A percentile compares a stretch with the other conserved stretches of the same genome.
Conservation (phyloP, 2,888 invertebrate species). For the Machimus rusticus region DNA sequence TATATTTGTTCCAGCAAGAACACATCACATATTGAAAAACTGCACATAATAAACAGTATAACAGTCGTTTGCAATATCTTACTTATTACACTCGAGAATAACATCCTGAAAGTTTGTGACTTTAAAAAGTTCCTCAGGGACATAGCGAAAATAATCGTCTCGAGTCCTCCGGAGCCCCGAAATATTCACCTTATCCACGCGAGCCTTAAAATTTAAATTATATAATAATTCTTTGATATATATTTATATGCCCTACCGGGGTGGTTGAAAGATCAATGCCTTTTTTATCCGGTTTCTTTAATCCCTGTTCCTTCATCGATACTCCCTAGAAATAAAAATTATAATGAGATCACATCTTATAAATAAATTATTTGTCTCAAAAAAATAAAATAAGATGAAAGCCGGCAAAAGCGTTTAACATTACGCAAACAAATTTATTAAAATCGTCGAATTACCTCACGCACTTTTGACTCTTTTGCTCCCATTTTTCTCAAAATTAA, state of each 20-base stretch:
- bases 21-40: no score
- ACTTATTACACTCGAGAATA: conserved; percentile 72
- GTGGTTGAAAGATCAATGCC: neutral
- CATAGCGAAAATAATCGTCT: conserved; percentile 83
- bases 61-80: conserved; percentile 52
- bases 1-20: no score
- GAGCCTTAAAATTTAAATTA: conserved; percentile 64
- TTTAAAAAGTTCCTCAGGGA: conserved; percentile 82
- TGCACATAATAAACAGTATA: neutral
- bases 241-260: neutral
- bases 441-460: neutral
- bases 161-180: conserved; percentile 87
- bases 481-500: neutral
- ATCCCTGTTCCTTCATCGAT: neutral
- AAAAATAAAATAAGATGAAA: neutral
- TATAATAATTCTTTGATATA: neutral
- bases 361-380: neutral
- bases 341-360: neutral
- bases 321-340: neutral
- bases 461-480: neutral
- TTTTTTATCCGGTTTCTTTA: neutral
- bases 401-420: neutral
- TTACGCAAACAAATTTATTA: neutral
- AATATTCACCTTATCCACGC: conserved; percentile 85
- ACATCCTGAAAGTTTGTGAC: conserved; percentile 88